phyloP scores from a whole-genome alignment of 2,888 invertebrate genomes.

The Lithophane socia region DNA sequence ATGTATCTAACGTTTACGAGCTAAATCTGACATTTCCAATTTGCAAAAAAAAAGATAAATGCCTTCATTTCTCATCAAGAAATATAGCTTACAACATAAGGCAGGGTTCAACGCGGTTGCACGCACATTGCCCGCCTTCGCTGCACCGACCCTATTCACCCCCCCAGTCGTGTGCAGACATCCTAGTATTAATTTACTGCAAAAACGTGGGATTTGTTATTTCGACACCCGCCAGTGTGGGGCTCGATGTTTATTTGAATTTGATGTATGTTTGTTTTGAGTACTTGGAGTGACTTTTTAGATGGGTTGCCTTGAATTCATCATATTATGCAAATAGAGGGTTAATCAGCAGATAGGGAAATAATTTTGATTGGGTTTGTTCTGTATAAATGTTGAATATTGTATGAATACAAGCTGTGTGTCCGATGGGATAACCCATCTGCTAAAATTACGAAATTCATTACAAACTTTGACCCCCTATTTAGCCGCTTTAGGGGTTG shows the following conservation, averaged over 20 bases:
- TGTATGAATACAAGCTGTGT: too few species aligned
- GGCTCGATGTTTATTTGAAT: constrained; percentile 28
- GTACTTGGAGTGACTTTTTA: background rate
- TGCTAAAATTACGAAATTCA: too few species aligned
- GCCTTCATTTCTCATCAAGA: constrained; percentile 4
- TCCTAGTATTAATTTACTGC: constrained; percentile 42
- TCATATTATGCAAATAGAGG: background rate
- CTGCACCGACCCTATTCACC: constrained; percentile 25
- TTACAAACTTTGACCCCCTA: too few species aligned
- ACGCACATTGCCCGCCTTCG: constrained; percentile 18
- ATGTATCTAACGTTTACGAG: background rate
- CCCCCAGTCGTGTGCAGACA: constrained; percentile 45
- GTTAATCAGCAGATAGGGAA: background rate
- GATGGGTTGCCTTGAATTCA: background rate
- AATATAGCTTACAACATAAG: constrained; percentile 25
- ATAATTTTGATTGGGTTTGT: background rate
- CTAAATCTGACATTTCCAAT: background rate
- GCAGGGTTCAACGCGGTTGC: constrained; percentile 30
- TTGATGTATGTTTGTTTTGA: constrained; percentile 13
- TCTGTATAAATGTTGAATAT: background rate
- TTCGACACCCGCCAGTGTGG: constrained; percentile 29
- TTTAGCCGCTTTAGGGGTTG: too few species aligned
- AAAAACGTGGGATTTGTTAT: constrained; percentile 47
- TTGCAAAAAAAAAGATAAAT: constrained; percentile 1
- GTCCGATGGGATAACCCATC: too few species aligned